Base-by-base conservation (phyloP, 2,797 vertebrate species). In the Gallirallus australis region DNA sequence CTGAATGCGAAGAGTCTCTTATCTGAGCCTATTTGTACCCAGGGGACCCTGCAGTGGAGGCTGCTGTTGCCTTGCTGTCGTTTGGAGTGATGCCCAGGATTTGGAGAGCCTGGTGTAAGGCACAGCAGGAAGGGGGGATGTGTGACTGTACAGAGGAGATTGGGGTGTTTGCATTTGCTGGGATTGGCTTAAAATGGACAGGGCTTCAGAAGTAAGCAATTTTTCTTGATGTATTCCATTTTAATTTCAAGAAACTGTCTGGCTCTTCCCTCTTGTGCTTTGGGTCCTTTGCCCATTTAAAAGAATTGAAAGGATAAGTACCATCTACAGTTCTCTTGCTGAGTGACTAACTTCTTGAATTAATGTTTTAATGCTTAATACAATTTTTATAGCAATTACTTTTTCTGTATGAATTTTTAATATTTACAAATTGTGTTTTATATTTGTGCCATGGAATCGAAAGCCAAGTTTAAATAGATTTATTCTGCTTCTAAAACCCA, bases 401-500 rank as follows among this genome's bases (percentile, higher is more conserved):
- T 81, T 91, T 91, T 87, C 52, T 68, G 25, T 65, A 89, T 96
- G 71, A 83, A 92, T 92, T 84, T 82, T 95, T 96, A 68, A 94
- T 86, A 31, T 61, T 95, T 84, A 66, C 64, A 57, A 64, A 87
- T 86, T 69, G 56, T 25, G 30, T 80, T 93, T 79, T 73, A 35
- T 60, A 37, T 57, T 48, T 21, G 57, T 89, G 48, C 47, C 39
- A 52, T 33, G 52, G 70, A 80, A 60, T 53, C 27, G 45, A 80
- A 90, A 81, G 31, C 30, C 48, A 82, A 82, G 82, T 42, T 9
- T 48, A 48, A 79, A 66, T 70, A 72, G 48, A 79, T 68, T 42
- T 59, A 81, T 61, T 56, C 65, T 82, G 48, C 23, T 84, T 50
- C 35, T 64, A 47, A 63, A 88, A n/a, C 25, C 21, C 65, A 12